Evolutionary conservation across 2,888 invertebrate species (phyloP).

Genomic region (Apotomis turbidana): DNA sequence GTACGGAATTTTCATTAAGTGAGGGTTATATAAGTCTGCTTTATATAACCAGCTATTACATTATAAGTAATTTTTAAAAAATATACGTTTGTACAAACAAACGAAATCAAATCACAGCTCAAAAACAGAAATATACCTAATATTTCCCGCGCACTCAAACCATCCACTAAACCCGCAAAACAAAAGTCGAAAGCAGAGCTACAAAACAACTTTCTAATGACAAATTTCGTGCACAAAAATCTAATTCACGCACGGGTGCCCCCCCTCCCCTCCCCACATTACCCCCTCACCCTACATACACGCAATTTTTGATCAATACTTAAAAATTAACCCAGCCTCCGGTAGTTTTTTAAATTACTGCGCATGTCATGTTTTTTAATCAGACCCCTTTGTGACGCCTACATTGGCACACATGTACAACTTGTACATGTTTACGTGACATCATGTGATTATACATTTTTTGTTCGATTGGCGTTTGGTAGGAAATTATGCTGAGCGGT

Average conservation of each 20-base stretch:
- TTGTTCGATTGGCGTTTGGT: conserved; percentile 37
- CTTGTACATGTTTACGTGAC: conserved; percentile 58
- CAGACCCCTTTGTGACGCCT: conserved; percentile 77
- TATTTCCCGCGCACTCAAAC: conserved; percentile 12
- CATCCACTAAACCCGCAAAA: conserved; percentile 22
- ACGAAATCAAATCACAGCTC: conserved; percentile 1
- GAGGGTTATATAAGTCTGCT: too few species aligned
- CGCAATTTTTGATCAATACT: conserved; percentile 84
- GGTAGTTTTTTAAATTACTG: conserved; percentile 83
- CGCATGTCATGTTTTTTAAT: conserved; percentile 84
- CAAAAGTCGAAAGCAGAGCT: conserved; percentile 16
- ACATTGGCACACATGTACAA: conserved; percentile 54
- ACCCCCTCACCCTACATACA: conserved; percentile 60
- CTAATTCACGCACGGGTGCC: conserved; percentile 74
- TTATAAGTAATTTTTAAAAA: neutral
- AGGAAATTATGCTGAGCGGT: conserved; percentile 26
- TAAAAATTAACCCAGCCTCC: conserved; percentile 83
- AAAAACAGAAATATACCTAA: conserved; percentile 6
- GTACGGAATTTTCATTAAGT: too few species aligned
- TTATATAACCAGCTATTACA: too few species aligned
- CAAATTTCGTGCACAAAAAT: conserved; percentile 73
- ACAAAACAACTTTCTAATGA: conserved; percentile 70
- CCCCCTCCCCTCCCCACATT: conserved; percentile 44
- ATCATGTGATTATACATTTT: conserved; percentile 39
- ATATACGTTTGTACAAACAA: neutral